Percentiles rank a stretch among this genome's conserved stretches.
These are phyloP conservation scores for Mesorhabditis belari DNA, from an alignment of 2,888 invertebrate genomes.

Conservation along the genomic window DNA sequence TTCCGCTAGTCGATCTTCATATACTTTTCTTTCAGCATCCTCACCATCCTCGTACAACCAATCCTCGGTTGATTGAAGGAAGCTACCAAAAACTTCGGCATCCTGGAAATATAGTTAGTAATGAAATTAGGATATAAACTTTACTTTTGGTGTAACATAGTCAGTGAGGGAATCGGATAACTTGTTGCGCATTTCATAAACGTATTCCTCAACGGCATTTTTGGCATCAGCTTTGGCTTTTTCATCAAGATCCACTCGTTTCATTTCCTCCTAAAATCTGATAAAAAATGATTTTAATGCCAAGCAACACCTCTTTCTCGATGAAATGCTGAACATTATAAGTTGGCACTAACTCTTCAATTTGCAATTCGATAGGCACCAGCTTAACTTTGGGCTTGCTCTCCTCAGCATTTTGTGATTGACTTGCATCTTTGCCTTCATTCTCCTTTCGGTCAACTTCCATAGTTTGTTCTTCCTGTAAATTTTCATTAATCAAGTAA, in stretches of 20 bases:
- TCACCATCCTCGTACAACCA: conserved; percentile 98
- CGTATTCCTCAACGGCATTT: conserved; percentile 94
- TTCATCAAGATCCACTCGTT: conserved; percentile 75
- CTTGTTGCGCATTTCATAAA: conserved; percentile 89
- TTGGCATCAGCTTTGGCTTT: conserved; percentile 90
- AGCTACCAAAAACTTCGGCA: conserved; percentile 53
- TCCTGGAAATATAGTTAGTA: conserved; percentile 29
- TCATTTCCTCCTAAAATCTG: conserved; percentile 61
- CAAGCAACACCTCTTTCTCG: conserved; percentile 80
- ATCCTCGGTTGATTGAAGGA: conserved; percentile 78
- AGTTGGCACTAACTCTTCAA: conserved; percentile 71
- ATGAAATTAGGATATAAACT: neutral
- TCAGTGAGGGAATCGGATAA: conserved; percentile 66
- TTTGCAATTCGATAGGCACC: conserved; percentile 76
- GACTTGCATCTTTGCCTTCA: conserved; percentile 5
- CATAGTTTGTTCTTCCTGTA: conserved; percentile 19
- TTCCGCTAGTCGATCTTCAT: conserved; percentile 60
- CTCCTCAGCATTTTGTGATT: conserved; percentile 25
- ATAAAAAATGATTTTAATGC: neutral
- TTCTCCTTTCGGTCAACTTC: conserved; percentile 14
- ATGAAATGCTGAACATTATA: conserved; percentile 69
- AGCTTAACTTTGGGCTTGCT: conserved; percentile 70
- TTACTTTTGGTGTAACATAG: neutral
- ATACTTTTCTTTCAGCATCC: conserved; percentile 68
- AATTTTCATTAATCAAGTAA: neutral